These are phyloP conservation scores for Campoletis sonorensis DNA, from an alignment of 1,140 invertebrate genomes.

Conservation along the genomic window DNA sequence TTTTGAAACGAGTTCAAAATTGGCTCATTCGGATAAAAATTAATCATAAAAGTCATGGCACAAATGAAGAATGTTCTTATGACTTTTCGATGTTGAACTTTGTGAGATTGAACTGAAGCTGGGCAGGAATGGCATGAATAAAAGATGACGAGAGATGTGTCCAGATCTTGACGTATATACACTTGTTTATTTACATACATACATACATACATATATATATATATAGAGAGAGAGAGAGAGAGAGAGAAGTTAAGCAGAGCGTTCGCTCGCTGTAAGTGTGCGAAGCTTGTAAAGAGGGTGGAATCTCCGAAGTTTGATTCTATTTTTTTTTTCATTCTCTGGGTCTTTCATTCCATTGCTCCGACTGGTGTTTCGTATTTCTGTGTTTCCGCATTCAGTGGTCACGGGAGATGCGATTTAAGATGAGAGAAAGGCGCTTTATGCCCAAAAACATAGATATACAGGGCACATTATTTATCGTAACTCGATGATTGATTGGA, in stretches of 20 bases:
- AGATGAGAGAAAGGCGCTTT: background rate
- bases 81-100: background rate
- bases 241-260: conserved; percentile 43
- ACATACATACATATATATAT: background rate
- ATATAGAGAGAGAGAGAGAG: too few species aligned
- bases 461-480: background rate
- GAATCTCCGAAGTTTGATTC: background rate
- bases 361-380: conserved; percentile 6
- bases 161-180: background rate
- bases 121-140: conserved; percentile 62
- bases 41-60: background rate
- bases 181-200: background rate
- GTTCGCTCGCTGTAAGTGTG: conserved; percentile 56
- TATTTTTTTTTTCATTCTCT: conserved; percentile 46
- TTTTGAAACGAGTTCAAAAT: too few species aligned
- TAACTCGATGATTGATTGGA: conserved; percentile 73
- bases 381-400: conserved; percentile 44
- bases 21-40: too few species aligned
- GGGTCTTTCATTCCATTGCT: background rate
- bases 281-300: conserved; percentile 48
- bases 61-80: conserved; percentile 28
- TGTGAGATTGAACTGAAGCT: conserved; percentile 38
- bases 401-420: conserved; percentile 50
- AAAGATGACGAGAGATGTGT: conserved; percentile 63
- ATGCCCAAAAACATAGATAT: background rate